Evolutionary conservation across 2,113 vertebrate species (phyloP), one percentile per base, ranked within the genome.

Genomic region (Nyctibius bracteatus): DNA sequence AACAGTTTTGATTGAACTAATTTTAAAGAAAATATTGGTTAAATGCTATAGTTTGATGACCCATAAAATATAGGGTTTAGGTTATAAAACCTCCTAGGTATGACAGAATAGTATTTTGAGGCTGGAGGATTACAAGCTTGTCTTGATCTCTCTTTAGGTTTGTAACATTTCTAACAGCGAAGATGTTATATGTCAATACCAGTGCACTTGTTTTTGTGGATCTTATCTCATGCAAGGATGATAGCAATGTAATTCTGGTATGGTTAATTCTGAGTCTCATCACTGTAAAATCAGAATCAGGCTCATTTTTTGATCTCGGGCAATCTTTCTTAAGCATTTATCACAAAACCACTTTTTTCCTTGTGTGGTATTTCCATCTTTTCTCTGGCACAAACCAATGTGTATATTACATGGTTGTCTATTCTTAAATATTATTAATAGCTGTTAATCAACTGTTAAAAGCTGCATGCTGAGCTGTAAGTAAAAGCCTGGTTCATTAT

Each of bases 371-470:
- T 86, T 93, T 73, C 41, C 24, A 66, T 46, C 41, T 78, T 84
- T 92, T 81, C 63, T 81, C 27, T 59, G 72, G 14, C 16, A 63
- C 14, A 86, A 83, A 46, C 18, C 55, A 92, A 92, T 88, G 33
- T 58, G 30, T 80, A 19, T 74, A 74, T 91, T 86, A 81, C 63
- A 81, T n/a, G 62, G 22, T 71, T 92, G 51, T 51, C 68, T 91
- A 22, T 78, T 92, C 68, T 83, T 86, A 84, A 90, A 91, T 95
- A 78, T 70, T 90, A 92, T 86, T 94, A 94, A 96, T 92, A 81
- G 55, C 14, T 95, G 31, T 54, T 93, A 90, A 88, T 94, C 83
- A 96, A 46, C 51, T 88, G 77, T 33, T 94, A 86, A 96, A 95
- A 88, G 20, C 63, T 88, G 11, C 75, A 83, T 91, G 80, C 55